Conservation (phyloP, 2,888 invertebrate species). For the Orchesellides sinensis region DNA sequence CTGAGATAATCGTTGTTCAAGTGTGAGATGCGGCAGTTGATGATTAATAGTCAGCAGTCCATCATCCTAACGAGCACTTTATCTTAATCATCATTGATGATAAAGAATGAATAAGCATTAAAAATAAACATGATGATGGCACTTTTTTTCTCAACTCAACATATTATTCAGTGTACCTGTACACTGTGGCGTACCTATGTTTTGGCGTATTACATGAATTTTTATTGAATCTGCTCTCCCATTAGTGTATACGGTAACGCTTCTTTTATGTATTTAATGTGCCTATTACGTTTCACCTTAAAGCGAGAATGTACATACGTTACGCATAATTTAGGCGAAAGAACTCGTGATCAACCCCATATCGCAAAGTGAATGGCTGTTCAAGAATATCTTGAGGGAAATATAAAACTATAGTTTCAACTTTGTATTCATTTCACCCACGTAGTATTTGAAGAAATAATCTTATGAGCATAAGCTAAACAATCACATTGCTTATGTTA, state of each 20-base stretch:
- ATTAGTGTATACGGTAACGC: too few species aligned
- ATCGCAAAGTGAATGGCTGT: conserved; percentile 29
- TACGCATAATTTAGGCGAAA: conserved; percentile 33
- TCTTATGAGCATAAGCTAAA: too few species aligned
- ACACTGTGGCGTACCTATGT: too few species aligned
- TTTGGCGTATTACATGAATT: too few species aligned
- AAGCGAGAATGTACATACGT: too few species aligned
- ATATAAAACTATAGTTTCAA: background rate
- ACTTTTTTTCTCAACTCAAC: background rate
- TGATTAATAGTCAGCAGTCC: conserved; percentile 68
- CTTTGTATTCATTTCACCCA: background rate
- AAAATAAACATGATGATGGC: conserved; percentile 67
- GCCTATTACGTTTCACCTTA: too few species aligned
- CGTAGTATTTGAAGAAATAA: background rate
- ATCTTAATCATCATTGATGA: conserved; percentile 67
- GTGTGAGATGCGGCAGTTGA: conserved; percentile 66
- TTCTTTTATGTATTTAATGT: too few species aligned
- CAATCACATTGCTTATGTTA: too few species aligned
- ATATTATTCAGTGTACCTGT: background rate
- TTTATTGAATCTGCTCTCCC: too few species aligned
- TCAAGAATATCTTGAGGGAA: conserved; percentile 2
- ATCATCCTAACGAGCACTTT: conserved; percentile 68
- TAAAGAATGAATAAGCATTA: conserved; percentile 66
- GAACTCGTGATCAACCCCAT: conserved; percentile 38
- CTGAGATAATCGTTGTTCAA: conserved; percentile 53